Conservation (phyloP, 2,113 vertebrate species). For the Carassius gibelio region DNA sequence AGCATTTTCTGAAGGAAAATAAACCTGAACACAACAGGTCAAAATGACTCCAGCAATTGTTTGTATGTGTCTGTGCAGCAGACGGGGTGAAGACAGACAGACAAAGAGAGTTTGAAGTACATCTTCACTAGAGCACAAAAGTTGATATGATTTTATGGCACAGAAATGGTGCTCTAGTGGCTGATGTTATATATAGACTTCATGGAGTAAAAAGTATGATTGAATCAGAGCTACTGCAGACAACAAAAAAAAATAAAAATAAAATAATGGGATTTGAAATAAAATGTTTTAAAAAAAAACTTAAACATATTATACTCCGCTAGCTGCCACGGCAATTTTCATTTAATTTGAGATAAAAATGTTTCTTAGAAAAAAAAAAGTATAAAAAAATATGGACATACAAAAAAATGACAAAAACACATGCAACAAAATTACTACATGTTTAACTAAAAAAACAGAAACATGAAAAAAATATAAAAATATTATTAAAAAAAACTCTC, state of each 20-base stretch:
- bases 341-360: background rate
- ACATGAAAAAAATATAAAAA: background rate
- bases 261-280: background rate
- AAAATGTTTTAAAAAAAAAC: too few relatives aligned
- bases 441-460: too few relatives aligned
- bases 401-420: too few relatives aligned
- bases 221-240: background rate
- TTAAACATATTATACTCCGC: too few relatives aligned
- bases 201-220: background rate
- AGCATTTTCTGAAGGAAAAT: constrained; percentile 19
- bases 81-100: background rate
- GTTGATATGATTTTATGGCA: background rate
- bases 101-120: background rate
- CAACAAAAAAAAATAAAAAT: background rate
- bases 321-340: background rate
- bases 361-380: too few relatives aligned
- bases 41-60: constrained; percentile 3
- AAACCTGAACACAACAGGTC: background rate
- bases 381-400: too few relatives aligned
- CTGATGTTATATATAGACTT: background rate
- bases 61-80: background rate
- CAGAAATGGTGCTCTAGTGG: background rate
- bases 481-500: background rate
- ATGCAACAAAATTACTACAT: too few relatives aligned
- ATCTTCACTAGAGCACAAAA: background rate